These are phyloP conservation scores for Oegoconia quadripuncta DNA, from an alignment of 2,888 invertebrate species.

Conservation along the genomic window DNA sequence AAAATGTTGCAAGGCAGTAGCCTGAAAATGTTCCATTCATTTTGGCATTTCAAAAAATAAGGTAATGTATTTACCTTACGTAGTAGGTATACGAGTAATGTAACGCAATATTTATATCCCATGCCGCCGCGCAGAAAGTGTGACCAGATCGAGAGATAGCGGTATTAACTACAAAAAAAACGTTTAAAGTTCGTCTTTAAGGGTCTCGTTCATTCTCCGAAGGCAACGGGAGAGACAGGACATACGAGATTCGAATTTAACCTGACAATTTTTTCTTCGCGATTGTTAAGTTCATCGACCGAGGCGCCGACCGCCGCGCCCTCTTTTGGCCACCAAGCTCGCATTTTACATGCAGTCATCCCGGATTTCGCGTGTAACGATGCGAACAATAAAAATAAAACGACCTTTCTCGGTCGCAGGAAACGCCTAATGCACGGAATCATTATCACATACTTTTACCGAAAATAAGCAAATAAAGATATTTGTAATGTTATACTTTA, in stretches of 20 bases:
- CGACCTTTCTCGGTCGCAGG: conserved; percentile 3
- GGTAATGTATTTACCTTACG: background rate
- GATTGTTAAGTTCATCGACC: conserved; percentile 46
- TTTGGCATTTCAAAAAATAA: conserved; percentile 2
- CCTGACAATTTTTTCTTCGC: conserved; percentile 41
- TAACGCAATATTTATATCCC: conserved; percentile 50
- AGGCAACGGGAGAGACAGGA: conserved; percentile 48
- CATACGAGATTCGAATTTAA: conserved; percentile 49
- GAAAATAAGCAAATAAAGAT: conserved; percentile 7
- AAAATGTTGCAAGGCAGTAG: conserved; percentile 2
- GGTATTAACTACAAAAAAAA: conserved; percentile 46
- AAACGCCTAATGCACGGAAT: background rate
- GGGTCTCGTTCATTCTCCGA: conserved; percentile 48
- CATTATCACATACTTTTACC: background rate
- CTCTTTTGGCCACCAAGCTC: background rate
- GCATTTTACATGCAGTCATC: conserved; percentile 6
- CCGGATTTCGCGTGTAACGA: conserved; percentile 5
- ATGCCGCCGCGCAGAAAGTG: conserved; percentile 10
- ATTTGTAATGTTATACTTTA: too few species aligned
- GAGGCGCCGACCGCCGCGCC: conserved; percentile 17
- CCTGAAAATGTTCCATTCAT: background rate
- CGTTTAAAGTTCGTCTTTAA: conserved; percentile 30
- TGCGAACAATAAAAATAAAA: conserved; percentile 15
- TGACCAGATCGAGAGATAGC: conserved; percentile 45
- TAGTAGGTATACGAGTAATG: conserved; percentile 26